phyloP scores from a whole-genome alignment of 2,113 vertebrate species.

The Labrus mixtus region DNA sequence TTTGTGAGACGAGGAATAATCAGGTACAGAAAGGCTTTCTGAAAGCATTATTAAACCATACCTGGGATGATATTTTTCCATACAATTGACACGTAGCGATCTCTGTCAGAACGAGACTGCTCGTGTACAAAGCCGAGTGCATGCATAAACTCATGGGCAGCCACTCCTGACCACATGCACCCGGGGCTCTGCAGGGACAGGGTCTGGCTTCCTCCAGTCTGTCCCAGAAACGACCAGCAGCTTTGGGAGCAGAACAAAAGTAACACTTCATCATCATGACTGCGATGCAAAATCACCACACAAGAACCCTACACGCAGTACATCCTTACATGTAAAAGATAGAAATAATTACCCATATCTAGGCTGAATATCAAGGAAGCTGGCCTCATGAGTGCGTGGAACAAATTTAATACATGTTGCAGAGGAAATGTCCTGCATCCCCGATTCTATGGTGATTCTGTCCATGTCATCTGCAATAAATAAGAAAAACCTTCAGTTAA shows the following conservation, averaged over 20 bases:
- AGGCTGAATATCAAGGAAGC: slow-evolving; percentile 82
- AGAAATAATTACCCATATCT: slow-evolving; percentile 79
- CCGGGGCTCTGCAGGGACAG: slow-evolving; percentile 85
- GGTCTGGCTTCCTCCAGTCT: slow-evolving; percentile 84
- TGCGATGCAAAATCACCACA: neutral
- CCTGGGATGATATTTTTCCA: slow-evolving; percentile 87
- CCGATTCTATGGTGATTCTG: slow-evolving; percentile 84
- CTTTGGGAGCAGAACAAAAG: slow-evolving; percentile 59
- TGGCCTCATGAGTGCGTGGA: slow-evolving; percentile 81
- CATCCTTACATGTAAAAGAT: neutral
- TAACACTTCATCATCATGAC: neutral
- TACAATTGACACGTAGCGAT: slow-evolving; percentile 85
- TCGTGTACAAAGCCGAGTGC: slow-evolving; percentile 90
- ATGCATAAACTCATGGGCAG: slow-evolving; percentile 88
- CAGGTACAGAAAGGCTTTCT: neutral
- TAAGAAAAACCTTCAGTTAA: neutral
- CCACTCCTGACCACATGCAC: slow-evolving; percentile 88
- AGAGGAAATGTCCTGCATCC: slow-evolving; percentile 83
- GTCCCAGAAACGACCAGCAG: slow-evolving; percentile 89
- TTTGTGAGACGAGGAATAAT: neutral
- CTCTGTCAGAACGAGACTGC: slow-evolving; percentile 88
- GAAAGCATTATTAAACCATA: slow-evolving; percentile 36
- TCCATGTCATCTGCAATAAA: slow-evolving; percentile 81
- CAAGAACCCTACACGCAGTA: neutral
- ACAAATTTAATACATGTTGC: slow-evolving; percentile 83